Base-by-base conservation (phyloP, 2,888 invertebrate species). In the Hemithea aestivaria region DNA sequence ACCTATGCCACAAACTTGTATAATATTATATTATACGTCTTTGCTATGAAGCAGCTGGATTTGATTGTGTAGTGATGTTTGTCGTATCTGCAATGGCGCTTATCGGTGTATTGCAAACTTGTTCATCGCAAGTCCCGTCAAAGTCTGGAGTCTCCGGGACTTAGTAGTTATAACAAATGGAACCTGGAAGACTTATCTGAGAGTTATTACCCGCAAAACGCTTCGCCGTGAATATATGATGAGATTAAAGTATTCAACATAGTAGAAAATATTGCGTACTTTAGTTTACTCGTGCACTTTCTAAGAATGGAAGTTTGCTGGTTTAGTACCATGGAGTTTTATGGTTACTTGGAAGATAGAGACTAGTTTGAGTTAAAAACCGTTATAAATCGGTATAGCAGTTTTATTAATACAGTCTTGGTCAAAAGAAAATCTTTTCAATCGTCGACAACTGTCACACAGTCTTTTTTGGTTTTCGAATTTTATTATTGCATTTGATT, bases 131-230 rank as follows among this genome's bases (percentile, higher is more conserved):
- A 64, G 67, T 63, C 51, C 56, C 64, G 64, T 39, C 56, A 53
- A 64, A 67, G 58, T 63, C 65, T 53, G 60, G 59, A 57, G 62
- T 63, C 64, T 59, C 47, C 20, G 57, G 52, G 73, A 73, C 73
- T 80, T 70, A 66, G 65, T 65, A 65, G 68, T 73, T 74, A 70
- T 73, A 81, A 78, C 72, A 72, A 76, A 78, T 75, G 75, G 69
- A 69, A 69, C 66, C 70, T 71, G 67, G 63, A 61, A 66, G 69
- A 76, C 69, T 73, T 73, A 53, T 57, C 58, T 54, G 51, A 55
- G 63, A 63, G 66, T 77, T 80, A 75, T 80, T 77, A 70, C 66
- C 61, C 63, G 65, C 59, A 58, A 59, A 58, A 58, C 58, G 54
- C 66, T 58, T 58, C 64, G 58, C 62, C 66, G 73, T 79, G 77